Evolutionary conservation across 2,888 invertebrate species (phyloP), one percentile per base, ranked within the genome.

Genomic region (Anaspis maculata): DNA sequence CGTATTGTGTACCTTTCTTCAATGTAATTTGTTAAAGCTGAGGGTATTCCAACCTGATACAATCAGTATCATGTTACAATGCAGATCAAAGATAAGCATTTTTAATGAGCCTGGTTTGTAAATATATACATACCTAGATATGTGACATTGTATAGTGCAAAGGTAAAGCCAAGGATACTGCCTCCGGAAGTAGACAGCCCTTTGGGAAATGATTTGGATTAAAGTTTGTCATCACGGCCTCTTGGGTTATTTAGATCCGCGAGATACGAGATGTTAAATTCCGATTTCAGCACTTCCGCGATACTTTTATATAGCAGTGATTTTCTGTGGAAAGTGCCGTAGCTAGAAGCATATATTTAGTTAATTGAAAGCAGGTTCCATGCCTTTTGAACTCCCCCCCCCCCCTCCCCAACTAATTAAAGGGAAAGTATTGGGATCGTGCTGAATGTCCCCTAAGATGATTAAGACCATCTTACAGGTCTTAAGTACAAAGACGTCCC

Each of bases 61-160:
- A 59, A 61, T 62, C 61, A 53, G 61, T 62, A 62, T 62, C 62
- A 56, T 51, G 57, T 61, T 61, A 61, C 61, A 53, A 56, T 60
- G 51, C 54, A 61, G 61, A 62, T 60, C 53, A 41, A 29, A 60
- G 62, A 62, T 62, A 62, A 58, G 56, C 50, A 59, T 60, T 62
- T 19, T 57, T 57, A 61, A 62, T 62, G 61, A 61, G 58, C 55
- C 13, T 52, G 61, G 62, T 64, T 65, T 65, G 64, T 62, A 62
- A 61, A 61, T 62, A 62, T 62, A 62, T 61, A 26, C 35, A 36
- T 39, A 59, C 61, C 61, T 61, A 59, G n/a, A n/a, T n/a, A 19
- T 19, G 19, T 5, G 19, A 59, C 61, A 61, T 61, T 57, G 47
- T 52, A 57, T 58, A 59, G 60, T 61, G 59, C 60, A 39, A n/a